Conservation (phyloP, 2,888 invertebrate genomes). For the Harpalus rubripes region DNA sequence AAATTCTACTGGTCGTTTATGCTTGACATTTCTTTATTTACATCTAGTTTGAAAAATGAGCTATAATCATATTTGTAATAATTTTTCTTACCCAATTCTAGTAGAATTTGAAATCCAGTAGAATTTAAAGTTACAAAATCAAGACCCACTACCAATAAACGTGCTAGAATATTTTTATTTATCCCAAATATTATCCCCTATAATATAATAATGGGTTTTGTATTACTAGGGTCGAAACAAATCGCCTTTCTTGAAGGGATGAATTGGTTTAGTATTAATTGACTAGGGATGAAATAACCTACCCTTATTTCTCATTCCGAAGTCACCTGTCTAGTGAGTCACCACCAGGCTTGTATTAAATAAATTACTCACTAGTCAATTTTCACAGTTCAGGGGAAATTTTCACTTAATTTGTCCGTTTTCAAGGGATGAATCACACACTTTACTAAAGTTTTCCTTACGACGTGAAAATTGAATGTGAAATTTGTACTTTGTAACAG, state of each 20-base stretch:
- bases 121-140: no score
- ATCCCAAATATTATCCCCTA: neutral
- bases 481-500: neutral
- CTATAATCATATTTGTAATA: no score
- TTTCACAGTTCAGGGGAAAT: conserved; percentile 23
- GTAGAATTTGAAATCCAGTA: no score
- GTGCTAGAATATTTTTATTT: no score
- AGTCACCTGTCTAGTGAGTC: conserved; percentile 54
- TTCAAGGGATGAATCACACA: conserved; percentile 23
- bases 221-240: neutral
- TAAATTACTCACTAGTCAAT: conserved; percentile 35
- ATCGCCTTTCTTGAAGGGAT: neutral
- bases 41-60: no score
- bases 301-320: conserved; percentile 31
- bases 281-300: neutral
- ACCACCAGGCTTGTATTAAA: conserved; percentile 33
- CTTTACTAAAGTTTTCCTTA: neutral
- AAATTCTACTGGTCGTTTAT: no score
- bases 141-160: no score
- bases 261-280: neutral
- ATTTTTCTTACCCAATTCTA: no score
- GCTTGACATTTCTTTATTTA: no score
- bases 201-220: neutral
- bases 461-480: neutral
- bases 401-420: neutral